A percentile compares a stretch with the other conserved stretches of the same genome.
phyloP scores from a whole-genome alignment of 2,888 invertebrate genomes.

The Oligia latruncula region DNA sequence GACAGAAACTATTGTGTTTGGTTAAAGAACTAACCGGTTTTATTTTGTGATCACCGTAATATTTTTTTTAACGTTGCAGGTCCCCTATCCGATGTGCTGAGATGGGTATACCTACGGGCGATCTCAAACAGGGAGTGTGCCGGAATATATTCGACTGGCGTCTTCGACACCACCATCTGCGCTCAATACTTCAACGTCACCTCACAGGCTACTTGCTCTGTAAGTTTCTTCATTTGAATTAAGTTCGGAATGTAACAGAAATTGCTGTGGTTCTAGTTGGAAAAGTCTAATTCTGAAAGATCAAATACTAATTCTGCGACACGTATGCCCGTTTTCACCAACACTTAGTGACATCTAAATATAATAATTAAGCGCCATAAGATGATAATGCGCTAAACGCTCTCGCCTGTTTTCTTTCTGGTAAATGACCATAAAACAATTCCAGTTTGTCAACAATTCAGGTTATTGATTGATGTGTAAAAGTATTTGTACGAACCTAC shows the following conservation, averaged over 20 bases:
- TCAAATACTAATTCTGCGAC: too few relatives aligned
- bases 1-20: neutral
- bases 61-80: conserved; percentile 65
- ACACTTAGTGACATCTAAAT: neutral
- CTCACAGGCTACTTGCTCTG: conserved; percentile 84
- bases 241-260: neutral
- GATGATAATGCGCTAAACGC: too few relatives aligned
- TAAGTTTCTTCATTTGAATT: conserved; percentile 47
- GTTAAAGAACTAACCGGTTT: neutral
- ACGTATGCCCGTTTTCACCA: neutral
- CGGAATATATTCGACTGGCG: conserved; percentile 66
- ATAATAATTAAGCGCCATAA: too few relatives aligned
- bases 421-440: too few relatives aligned
- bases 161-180: conserved; percentile 79
- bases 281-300: neutral
- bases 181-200: conserved; percentile 82
- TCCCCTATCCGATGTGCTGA: conserved; percentile 70
- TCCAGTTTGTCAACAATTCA: too few relatives aligned
- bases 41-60: neutral
- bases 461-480: too few relatives aligned
- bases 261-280: neutral
- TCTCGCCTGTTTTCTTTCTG: too few relatives aligned
- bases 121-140: conserved; percentile 73
- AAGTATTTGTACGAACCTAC: too few relatives aligned
- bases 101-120: conserved; percentile 82